Conservation (phyloP, 2,888 invertebrate species). For the Mythimna vitellina region DNA sequence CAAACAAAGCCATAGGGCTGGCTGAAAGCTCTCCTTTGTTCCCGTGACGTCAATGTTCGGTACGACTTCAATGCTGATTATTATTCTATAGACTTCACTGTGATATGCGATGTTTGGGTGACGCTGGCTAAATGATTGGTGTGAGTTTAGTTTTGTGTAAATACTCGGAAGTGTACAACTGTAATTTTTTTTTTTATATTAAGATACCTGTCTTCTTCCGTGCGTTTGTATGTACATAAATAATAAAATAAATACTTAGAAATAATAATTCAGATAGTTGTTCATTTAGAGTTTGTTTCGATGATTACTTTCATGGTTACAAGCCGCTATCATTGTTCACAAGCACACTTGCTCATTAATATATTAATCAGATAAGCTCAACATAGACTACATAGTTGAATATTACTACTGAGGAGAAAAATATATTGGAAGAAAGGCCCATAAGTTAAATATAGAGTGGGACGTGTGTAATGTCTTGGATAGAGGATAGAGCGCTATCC, state of each 20-base stretch:
- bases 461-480: constrained; percentile 53
- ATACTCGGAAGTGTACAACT: neutral
- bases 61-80: constrained; percentile 46
- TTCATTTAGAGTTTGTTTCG: neutral
- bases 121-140: constrained; percentile 6
- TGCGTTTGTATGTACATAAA: too few species aligned
- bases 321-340: neutral
- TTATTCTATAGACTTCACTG: constrained; percentile 34
- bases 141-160: neutral
- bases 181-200: too few species aligned
- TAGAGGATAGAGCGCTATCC: constrained; percentile 43
- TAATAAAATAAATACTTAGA: too few species aligned
- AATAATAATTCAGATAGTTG: too few species aligned
- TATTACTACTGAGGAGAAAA: neutral
- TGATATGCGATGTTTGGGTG: neutral
- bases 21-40: constrained; percentile 54
- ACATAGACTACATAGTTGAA: neutral
- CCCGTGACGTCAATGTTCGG: constrained; percentile 29
- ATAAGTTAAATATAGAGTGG: constrained; percentile 11
- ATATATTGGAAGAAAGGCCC: neutral
- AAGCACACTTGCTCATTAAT: neutral
- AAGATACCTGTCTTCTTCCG: too few species aligned
- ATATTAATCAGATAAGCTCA: neutral
- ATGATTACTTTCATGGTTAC: neutral
- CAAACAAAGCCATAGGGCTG: constrained; percentile 23